A percentile compares a stretch with the other conserved stretches of the same genome.
These are phyloP conservation scores for Mamestra brassicae DNA, from an alignment of 2,888 invertebrate species.

Conservation along the genomic window DNA sequence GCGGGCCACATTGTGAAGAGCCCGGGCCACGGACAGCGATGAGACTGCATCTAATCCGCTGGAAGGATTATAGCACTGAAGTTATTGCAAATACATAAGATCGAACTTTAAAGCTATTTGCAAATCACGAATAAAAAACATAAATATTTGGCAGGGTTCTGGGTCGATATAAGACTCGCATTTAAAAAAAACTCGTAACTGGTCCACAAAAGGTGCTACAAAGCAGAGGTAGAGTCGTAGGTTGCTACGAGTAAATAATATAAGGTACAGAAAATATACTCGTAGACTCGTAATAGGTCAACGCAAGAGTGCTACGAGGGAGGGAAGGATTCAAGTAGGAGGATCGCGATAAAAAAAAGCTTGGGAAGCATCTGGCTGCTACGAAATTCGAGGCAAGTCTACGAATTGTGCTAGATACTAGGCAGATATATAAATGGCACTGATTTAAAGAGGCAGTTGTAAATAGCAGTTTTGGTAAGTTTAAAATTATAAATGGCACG, in stretches of 20 bases:
- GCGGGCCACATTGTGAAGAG: constrained; percentile 92
- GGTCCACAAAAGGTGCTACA: too few relatives aligned
- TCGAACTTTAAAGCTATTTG: too few relatives aligned
- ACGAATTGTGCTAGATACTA: constrained; percentile 4
- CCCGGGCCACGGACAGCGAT: constrained; percentile 92
- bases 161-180: too few relatives aligned
- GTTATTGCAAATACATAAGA: not conserved
- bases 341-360: not conserved
- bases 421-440: too few relatives aligned
- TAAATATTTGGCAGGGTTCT: too few relatives aligned
- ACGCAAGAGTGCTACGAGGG: not conserved
- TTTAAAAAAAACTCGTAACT: too few relatives aligned
- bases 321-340: not conserved
- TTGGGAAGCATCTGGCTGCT: constrained; percentile 1
- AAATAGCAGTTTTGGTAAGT: too few relatives aligned
- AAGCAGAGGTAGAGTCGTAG: too few relatives aligned
- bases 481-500: too few relatives aligned
- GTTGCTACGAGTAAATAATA: not conserved
- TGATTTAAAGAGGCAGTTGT: too few relatives aligned
- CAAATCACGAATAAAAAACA: too few relatives aligned
- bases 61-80: constrained; percentile 58
- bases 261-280: too few relatives aligned
- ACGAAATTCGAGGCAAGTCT: constrained; percentile 20
- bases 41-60: constrained; percentile 92
- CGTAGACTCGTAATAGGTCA: not conserved